phyloP scores from a whole-genome alignment of 2,888 invertebrate species.

The Itoplectis maculator region DNA sequence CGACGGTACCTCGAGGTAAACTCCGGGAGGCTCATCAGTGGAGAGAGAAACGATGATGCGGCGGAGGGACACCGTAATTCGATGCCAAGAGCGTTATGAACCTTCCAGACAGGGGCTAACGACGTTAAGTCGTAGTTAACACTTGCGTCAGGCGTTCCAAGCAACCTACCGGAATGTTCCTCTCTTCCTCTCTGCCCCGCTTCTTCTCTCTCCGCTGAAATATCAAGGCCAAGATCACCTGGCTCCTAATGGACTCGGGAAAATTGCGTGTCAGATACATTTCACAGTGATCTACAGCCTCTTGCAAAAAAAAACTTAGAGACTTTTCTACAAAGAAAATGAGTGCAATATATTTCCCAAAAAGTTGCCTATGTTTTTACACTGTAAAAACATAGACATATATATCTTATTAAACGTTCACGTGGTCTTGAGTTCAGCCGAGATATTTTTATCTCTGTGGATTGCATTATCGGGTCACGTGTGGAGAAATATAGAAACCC shows the following conservation, averaged over 20 bases:
- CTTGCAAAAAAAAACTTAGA: background rate
- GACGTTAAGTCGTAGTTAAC: slow-evolving; percentile 78
- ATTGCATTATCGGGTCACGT: background rate
- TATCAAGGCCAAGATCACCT: slow-evolving; percentile 64
- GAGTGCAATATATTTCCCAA: background rate
- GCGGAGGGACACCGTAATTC: slow-evolving; percentile 74
- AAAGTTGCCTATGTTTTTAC: no score
- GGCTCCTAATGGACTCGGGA: slow-evolving; percentile 56
- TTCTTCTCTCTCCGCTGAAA: slow-evolving; percentile 41
- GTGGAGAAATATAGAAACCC: background rate
- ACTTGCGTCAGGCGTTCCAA: slow-evolving; percentile 66
- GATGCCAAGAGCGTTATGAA: slow-evolving; percentile 78
- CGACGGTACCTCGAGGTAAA: slow-evolving; percentile 72
- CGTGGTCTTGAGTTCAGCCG: no score
- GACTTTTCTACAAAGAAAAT: background rate
- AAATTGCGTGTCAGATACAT: slow-evolving; percentile 51
- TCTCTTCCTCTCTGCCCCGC: background rate
- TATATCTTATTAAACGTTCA: no score
- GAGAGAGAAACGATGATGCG: slow-evolving; percentile 55
- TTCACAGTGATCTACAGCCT: background rate
- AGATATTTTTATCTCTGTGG: background rate
- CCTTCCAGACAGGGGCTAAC: slow-evolving; percentile 80
- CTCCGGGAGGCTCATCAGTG: slow-evolving; percentile 74
- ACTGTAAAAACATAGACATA: no score
- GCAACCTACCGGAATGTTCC: slow-evolving; percentile 50